Conservation (phyloP, 2,797 vertebrate genomes). For the Sebastes hubbsi region DNA sequence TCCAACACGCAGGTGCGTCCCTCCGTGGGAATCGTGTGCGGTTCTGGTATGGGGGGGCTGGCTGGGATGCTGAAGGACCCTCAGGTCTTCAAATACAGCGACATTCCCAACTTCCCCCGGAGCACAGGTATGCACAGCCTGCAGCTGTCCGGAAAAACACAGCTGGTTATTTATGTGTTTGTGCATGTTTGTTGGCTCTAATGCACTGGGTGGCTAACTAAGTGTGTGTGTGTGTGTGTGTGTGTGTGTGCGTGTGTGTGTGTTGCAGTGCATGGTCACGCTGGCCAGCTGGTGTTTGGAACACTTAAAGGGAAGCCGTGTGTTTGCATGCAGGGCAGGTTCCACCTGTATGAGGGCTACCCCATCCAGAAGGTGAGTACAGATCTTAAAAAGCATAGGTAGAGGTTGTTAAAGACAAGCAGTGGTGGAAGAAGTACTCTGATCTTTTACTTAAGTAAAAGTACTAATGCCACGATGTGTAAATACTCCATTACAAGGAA, state of each 20-base stretch:
- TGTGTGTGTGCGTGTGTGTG: background rate
- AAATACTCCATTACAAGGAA: background rate
- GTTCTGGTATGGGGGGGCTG: slow-evolving; percentile 88
- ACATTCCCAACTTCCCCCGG: slow-evolving; percentile 89
- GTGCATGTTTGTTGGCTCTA: background rate
- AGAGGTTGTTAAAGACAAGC: background rate
- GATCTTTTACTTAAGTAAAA: background rate
- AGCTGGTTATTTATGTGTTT: background rate
- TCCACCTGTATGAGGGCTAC: slow-evolving; percentile 91
- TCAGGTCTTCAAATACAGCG: slow-evolving; percentile 82
- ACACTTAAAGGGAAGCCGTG: slow-evolving; percentile 83
- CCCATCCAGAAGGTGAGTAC: slow-evolving; percentile 86
- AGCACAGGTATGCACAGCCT: slow-evolving; percentile 86
- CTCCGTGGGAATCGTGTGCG: slow-evolving; percentile 88
- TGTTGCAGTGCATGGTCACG: slow-evolving; percentile 86
- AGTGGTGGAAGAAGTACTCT: background rate
- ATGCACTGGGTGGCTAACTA: background rate
- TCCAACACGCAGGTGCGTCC: slow-evolving; percentile 78
- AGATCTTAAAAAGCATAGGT: background rate
- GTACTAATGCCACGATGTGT: background rate
- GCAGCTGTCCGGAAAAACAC: background rate
- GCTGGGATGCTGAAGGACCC: slow-evolving; percentile 83
- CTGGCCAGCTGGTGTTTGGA: slow-evolving; percentile 88
- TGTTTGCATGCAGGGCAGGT: slow-evolving; percentile 92
- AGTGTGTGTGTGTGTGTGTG: slow-evolving; percentile 12